Conservation (phyloP, 2,797 vertebrate genomes). For the Eupleurogrammus muticus region DNA sequence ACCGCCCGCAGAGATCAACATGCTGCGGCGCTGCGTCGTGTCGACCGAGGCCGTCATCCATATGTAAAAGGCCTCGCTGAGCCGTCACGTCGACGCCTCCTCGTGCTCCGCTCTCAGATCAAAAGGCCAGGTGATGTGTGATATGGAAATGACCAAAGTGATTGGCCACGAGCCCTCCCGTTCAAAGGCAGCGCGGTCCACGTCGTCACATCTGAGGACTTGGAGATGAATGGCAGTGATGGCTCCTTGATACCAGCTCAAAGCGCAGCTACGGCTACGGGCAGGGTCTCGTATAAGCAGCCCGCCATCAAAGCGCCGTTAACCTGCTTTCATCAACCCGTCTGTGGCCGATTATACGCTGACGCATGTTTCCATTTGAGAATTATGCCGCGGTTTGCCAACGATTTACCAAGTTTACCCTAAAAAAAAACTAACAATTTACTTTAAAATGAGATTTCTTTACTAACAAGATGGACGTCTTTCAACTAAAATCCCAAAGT, state of each 20-base stretch:
- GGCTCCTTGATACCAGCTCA: conserved; percentile 48
- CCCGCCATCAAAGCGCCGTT: conserved; percentile 19
- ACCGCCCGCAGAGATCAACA: background rate
- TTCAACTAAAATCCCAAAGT: background rate
- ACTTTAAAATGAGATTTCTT: background rate
- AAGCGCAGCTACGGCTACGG: conserved; percentile 45
- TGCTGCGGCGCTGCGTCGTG: background rate
- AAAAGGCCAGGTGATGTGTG: conserved; percentile 74
- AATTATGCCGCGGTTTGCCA: background rate
- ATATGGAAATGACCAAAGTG: conserved; percentile 71
- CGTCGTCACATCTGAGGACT: conserved; percentile 49
- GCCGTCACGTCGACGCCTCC: conserved; percentile 9
- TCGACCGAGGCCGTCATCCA: conserved; percentile 24
- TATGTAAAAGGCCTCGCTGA: conserved; percentile 38
- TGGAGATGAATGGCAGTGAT: conserved; percentile 41
- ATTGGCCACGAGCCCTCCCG: conserved; percentile 45
- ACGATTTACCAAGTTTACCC: background rate
- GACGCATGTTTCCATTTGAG: conserved; percentile 6
- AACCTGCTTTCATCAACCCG: conserved; percentile 23
- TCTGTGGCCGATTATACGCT: conserved; percentile 13
- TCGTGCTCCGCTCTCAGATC: conserved; percentile 40
- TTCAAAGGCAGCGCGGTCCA: conserved; percentile 53
- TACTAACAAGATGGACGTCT: background rate
- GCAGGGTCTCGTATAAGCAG: conserved; percentile 30
- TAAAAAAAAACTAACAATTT: background rate